Percentiles rank a stretch among this genome's conserved stretches.
Evolutionary conservation across 1,140 invertebrate species (phyloP).

Genomic region (Diplogasteroides magnus): DNA sequence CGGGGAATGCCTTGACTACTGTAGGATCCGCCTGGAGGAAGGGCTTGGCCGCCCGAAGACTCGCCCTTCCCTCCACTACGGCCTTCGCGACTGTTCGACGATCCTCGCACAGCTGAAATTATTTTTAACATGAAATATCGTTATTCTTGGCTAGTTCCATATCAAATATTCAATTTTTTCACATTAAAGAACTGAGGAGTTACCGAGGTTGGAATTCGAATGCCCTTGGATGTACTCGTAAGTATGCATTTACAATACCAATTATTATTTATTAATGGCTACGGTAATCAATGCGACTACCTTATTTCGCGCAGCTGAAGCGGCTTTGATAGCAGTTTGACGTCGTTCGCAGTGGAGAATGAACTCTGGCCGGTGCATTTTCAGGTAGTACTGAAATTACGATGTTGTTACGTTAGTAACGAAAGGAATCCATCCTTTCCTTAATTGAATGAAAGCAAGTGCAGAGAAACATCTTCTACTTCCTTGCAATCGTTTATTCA

Average conservation of each 20-base stretch:
- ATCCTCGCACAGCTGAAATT: not conserved
- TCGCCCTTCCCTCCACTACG: slow-evolving; percentile 4
- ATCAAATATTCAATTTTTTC: not conserved
- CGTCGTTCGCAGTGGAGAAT: slow-evolving; percentile 3
- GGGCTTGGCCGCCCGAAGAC: not conserved
- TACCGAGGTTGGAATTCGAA: too few relatives aligned
- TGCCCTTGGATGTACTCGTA: too few relatives aligned
- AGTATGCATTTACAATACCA: too few relatives aligned
- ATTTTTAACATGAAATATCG: not conserved
- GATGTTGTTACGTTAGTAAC: not conserved
- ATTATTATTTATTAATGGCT: too few relatives aligned
- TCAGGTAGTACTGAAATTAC: not conserved
- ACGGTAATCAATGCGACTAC: too few relatives aligned
- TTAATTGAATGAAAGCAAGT: slow-evolving; percentile 3
- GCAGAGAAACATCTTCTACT: not conserved
- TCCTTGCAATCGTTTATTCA: not conserved
- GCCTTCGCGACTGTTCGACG: slow-evolving; percentile 2
- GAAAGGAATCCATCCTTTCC: not conserved
- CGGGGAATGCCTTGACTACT: slow-evolving; percentile 14
- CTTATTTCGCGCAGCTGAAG: slow-evolving; percentile 6
- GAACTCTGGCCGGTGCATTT: slow-evolving; percentile 13
- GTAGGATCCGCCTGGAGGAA: slow-evolving; percentile 5
- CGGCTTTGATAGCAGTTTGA: slow-evolving; percentile 11
- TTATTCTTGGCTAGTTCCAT: not conserved
- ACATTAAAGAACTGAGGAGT: too few relatives aligned